Percentiles rank a stretch among this genome's conserved stretches.
Evolutionary conservation across 2,797 vertebrate genomes (phyloP).

Genomic region (Xenopus petersii): DNA sequence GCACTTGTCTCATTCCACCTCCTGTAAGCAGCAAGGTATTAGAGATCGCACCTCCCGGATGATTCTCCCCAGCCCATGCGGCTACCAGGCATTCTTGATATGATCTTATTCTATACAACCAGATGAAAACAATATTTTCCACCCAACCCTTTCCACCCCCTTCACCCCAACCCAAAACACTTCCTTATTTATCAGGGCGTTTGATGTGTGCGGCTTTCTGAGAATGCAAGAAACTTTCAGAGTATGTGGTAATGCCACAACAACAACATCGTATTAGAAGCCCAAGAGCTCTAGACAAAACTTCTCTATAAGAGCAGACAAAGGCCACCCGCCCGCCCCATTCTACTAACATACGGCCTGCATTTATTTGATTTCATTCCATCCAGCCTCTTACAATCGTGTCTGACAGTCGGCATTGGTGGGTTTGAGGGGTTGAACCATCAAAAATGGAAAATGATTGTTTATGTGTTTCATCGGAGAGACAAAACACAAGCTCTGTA

Average conservation of each 20-base stretch:
- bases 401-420: background rate
- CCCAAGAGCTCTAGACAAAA: conserved; percentile 1
- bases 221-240: conserved; percentile 15
- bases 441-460: conserved; percentile 15
- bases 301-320: background rate
- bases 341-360: conserved; percentile 2
- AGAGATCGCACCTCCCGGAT: too few relatives aligned
- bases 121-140: conserved; percentile 7
- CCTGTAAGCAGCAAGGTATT: too few relatives aligned
- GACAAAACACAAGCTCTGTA: conserved; percentile 2
- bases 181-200: conserved; percentile 10
- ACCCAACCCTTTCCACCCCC: background rate
- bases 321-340: background rate
- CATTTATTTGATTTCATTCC: conserved; percentile 1
- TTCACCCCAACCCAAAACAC: background rate
- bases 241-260: conserved; percentile 17
- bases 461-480: conserved; percentile 14
- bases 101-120: background rate
- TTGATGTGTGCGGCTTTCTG: conserved; percentile 32
- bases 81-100: conserved; percentile 1
- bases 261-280: conserved; percentile 3
- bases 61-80: too few relatives aligned
- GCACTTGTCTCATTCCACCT: too few relatives aligned
- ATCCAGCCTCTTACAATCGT: conserved; percentile 1
- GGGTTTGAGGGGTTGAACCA: background rate